These are phyloP conservation scores for Papilio helenus DNA, from an alignment of 1,140 invertebrate species.

Conservation along the genomic window DNA sequence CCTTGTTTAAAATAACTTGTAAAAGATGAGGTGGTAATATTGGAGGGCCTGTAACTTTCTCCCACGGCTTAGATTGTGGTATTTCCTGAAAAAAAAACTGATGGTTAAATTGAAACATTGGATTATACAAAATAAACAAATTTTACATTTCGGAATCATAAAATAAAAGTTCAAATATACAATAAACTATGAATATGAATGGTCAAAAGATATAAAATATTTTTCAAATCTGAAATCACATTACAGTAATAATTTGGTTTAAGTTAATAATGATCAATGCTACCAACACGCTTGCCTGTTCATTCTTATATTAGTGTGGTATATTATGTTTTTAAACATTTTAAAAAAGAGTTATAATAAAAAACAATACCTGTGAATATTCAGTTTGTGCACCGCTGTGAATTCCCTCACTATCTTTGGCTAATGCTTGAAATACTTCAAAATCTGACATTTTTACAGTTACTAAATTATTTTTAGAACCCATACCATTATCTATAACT, in stretches of 20 bases:
- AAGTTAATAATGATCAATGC: too few species aligned
- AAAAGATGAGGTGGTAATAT: conserved; percentile 98
- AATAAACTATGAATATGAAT: too few species aligned
- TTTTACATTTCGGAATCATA: too few species aligned
- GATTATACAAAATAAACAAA: too few species aligned
- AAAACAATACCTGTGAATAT: conserved; percentile 85
- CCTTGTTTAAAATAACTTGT: conserved; percentile 99
- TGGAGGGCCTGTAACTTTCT: conserved; percentile 96
- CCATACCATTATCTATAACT: conserved; percentile 93
- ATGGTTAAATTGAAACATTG: not conserved
- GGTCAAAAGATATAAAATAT: too few species aligned
- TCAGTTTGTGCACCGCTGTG: conserved; percentile 89
- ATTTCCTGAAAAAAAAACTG: conserved; percentile 88
- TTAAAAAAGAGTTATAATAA: not conserved
- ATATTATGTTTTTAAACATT: too few species aligned
- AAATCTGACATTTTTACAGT: conserved; percentile 97
- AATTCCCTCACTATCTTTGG: conserved; percentile 93
- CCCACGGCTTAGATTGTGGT: conserved; percentile 94
- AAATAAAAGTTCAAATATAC: too few species aligned
- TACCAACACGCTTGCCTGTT: too few species aligned
- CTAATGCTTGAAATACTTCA: conserved; percentile 98
- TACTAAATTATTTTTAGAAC: conserved; percentile 96
- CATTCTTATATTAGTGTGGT: too few species aligned
- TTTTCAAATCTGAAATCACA: too few species aligned
- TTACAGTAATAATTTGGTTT: too few species aligned